Conservation (phyloP, 2,113 vertebrate genomes). For the Chionomys nivalis region DNA sequence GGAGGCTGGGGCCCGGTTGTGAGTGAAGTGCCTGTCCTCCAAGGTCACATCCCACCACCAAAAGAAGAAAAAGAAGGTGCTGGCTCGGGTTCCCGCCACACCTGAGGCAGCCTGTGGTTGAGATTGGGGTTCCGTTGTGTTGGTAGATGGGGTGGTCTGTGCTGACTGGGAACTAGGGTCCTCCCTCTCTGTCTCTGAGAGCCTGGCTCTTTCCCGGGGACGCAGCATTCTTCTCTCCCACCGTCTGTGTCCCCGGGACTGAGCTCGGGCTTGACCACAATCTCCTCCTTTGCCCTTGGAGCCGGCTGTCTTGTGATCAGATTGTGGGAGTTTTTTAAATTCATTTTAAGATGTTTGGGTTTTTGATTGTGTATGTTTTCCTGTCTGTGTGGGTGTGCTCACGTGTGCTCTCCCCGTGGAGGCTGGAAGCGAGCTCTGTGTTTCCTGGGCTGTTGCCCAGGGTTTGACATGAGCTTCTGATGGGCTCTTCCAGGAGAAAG, state of each 20-base stretch:
- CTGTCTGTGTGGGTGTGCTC: neutral
- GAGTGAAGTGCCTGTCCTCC: neutral
- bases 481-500: slow-evolving; percentile 86
- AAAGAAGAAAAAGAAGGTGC: neutral
- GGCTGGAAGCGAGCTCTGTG: too few species aligned
- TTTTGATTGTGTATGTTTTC: neutral
- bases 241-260: neutral
- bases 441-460: too few species aligned
- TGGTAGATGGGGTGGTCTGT: too few species aligned
- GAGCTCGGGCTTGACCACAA: neutral
- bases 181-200: neutral
- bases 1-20: neutral
- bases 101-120: too few species aligned
- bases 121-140: neutral
- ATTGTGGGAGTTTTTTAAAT: neutral
- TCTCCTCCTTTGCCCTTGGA: neutral
- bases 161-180: neutral
- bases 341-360: neutral
- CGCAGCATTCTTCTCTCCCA: too few species aligned
- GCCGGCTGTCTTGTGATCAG: neutral
- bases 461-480: fast-evolving
- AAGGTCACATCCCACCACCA: too few species aligned
- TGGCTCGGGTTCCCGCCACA: fast-evolving
- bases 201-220: neutral
- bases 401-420: neutral